Percentiles rank a stretch among this genome's conserved stretches.
phyloP scores from a whole-genome alignment of 2,888 invertebrate species.

The Pterostichus niger region DNA sequence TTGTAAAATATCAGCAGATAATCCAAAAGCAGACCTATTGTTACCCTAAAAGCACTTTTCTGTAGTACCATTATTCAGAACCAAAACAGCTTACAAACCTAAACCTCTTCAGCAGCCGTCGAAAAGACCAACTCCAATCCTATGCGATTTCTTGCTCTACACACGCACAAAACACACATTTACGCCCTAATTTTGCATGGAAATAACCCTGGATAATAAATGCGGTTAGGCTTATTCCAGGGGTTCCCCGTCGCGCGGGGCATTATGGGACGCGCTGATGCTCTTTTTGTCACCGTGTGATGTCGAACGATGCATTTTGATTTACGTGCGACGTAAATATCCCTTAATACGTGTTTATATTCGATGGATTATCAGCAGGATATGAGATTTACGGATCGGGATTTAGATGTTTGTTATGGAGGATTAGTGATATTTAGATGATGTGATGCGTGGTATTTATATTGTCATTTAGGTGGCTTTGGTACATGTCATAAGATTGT shows the following conservation, averaged over 20 bases:
- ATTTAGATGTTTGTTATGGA: conserved; percentile 27
- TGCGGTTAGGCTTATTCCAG: conserved; percentile 1
- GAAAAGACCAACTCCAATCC: conserved; percentile 33
- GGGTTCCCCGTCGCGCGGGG: conserved; percentile 44
- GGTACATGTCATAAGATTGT: not conserved
- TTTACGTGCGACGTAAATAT: conserved; percentile 60
- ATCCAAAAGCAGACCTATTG: conserved; percentile 20
- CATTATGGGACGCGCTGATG: conserved; percentile 67
- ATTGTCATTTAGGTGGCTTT: not conserved
- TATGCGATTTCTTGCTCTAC: conserved; percentile 26
- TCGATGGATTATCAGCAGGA: conserved; percentile 47
- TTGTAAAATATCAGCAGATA: not conserved
- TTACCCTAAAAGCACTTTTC: conserved; percentile 27
- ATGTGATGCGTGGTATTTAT: not conserved
- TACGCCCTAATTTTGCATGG: conserved; percentile 27
- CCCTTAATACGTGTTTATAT: conserved; percentile 64
- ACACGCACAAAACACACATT: conserved; percentile 33
- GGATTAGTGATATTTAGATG: conserved; percentile 10
- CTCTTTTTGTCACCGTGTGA: conserved; percentile 70
- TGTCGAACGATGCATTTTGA: conserved; percentile 39
- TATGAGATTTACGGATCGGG: conserved; percentile 1
- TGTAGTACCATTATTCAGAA: not conserved
- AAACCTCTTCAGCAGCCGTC: conserved; percentile 18
- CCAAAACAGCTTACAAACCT: conserved; percentile 30
- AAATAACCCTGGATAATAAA: conserved; percentile 37